Conservation (phyloP, 2,797 vertebrate species). For the Rhinogobio ventralis region DNA sequence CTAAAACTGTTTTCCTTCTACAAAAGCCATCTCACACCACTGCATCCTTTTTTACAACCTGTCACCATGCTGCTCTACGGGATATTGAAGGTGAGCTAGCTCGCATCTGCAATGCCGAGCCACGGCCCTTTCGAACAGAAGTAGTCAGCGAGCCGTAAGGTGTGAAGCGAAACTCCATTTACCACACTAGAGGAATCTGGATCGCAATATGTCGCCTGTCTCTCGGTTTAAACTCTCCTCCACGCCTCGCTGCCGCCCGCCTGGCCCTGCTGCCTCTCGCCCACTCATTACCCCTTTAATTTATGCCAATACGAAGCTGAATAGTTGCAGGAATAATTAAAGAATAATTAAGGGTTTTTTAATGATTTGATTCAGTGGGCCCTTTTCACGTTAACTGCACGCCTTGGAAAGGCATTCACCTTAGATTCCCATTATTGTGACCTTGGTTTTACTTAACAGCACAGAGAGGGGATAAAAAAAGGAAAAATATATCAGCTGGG, state of each 20-base stretch:
- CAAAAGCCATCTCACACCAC: conserved; percentile 38
- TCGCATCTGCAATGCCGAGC: background rate
- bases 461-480: conserved; percentile 45
- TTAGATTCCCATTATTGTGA: conserved; percentile 82
- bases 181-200: conserved; percentile 46
- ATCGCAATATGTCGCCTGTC: conserved; percentile 68
- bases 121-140: conserved; percentile 9
- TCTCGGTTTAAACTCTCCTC: conserved; percentile 76
- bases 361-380: conserved; percentile 87
- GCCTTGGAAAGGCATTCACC: conserved; percentile 81
- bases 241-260: conserved; percentile 71
- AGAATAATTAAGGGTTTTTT: conserved; percentile 85
- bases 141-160: conserved; percentile 42
- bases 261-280: conserved; percentile 70
- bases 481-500: conserved; percentile 69
- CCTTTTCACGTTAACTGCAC: conserved; percentile 77
- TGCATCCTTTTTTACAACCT: background rate
- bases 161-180: conserved; percentile 58
- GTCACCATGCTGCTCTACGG: background rate
- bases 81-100: conserved; percentile 40
- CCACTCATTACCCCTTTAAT: conserved; percentile 70
- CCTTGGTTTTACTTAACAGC: conserved; percentile 79
- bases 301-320: conserved; percentile 69
- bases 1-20: conserved; percentile 5
- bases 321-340: conserved; percentile 82